Evolutionary conservation across 2,797 vertebrate genomes (phyloP), one percentile per base, ranked within the genome.

Genomic region (Anabas testudineus): DNA sequence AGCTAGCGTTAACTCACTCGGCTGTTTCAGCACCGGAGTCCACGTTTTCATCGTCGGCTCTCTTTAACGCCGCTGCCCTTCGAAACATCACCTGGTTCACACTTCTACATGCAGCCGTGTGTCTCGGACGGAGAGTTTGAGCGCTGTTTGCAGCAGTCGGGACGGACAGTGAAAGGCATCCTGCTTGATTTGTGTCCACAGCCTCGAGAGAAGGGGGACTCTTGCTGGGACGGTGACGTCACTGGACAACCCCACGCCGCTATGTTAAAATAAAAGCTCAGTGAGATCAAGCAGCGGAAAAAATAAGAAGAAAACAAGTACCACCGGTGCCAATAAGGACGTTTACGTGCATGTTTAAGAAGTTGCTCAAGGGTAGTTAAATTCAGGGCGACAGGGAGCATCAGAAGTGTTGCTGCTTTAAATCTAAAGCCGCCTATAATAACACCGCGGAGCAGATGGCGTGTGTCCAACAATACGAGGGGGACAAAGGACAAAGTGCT

Each of bases 21-120:
- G 86, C 91, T 41, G 91, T 91, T 77, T 93, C 92, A 21, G 91
- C 90, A 76, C 91, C 92, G 1, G 91, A 91, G 73, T 94, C 93
- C 74, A 55, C 78, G 78, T 82, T 86, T 21, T 83, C 94, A 91
- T 94, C 76, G 5, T 89, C 74, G 34, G 53, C 47, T 69, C 80
- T 79, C 48, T 74, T 67, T 7, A 80, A 54, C 46, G 30, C 26
- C 74, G 28, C 68, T 28, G 65, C 68, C 74, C 77, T 65, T 13
- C 73, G 63, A 42, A 88, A 77, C 91, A 93, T 91, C 24, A 24
- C 74, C 78, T 70, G 19, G 34, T 9, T 13, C 34, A 28, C 43
- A 24, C 32, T 4, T 7, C 74, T 61, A 81, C 81, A 68, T 30
- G 2, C 2, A 43, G 28, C 32, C 28, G 15, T 57, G 16, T 32